Base-by-base conservation (phyloP, 2,888 invertebrate species). In the Drosophila anomelani region DNA sequence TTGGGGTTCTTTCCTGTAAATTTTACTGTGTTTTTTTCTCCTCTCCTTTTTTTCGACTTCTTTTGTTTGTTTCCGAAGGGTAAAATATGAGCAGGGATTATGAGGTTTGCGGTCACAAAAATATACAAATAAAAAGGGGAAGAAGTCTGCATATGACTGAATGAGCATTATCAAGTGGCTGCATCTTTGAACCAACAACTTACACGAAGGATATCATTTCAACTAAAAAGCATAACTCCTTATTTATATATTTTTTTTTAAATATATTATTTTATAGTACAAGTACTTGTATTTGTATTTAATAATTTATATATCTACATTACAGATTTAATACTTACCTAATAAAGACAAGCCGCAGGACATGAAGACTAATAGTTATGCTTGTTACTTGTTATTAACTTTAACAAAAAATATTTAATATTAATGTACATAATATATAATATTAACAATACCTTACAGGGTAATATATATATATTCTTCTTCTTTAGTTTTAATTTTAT, bases 11-110 rank as follows among this genome's bases (percentile, higher is more conserved):
- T 58, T 36, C 46, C 51, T 15, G 34, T 12, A 41, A 39, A 49
- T 64, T 63, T 47, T 4, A 17, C n/a, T 38, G 38, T 23, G 5
- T 55, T 2, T 17, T 47, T 38, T 10, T 13, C 4, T 20, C 4
- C 2, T 10, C 26, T 26, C 26, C 26, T 23, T 9, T 46, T 8
- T 13, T 12, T 4, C 10, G 3, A 5, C 8, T 8, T 8, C 29
- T 58, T 49, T 10, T 13, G 12, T 39, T 12, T n/a, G 15, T 20
- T n/a, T 61, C 3, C 44, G 56, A 54, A 61, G 61, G 61, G 26
- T 55, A 43, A 54, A 55, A 60, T 26, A 43, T 34, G 34, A 60
- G 2, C 55, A 26, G 41, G 55, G 60, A 55, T 61, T 56, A 44
- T 61, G 56, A 56, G 44, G 61, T 29, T 56, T 61, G 61, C 15